These are phyloP conservation scores for Platycheirus rosarum DNA, from an alignment of 2,888 invertebrate species.

Conservation along the genomic window DNA sequence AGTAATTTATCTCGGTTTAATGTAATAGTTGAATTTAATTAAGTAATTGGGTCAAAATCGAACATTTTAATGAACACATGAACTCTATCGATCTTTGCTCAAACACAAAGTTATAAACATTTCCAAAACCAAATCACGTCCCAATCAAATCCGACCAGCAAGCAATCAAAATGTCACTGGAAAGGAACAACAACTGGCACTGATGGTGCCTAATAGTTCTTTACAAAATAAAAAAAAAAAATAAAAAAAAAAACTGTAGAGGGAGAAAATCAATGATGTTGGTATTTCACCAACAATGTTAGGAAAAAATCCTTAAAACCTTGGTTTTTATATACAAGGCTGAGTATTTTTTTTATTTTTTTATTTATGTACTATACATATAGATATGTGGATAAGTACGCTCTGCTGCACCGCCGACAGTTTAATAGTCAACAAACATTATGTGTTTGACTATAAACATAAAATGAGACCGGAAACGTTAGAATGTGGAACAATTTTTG, in stretches of 20 bases:
- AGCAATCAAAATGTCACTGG: constrained; percentile 59
- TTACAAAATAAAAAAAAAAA: constrained; percentile 9
- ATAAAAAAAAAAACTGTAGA: not conserved
- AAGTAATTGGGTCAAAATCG: constrained; percentile 36
- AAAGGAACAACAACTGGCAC: constrained; percentile 42
- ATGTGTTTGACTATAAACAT: constrained; percentile 22
- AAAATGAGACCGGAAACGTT: constrained; percentile 35
- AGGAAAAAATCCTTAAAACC: constrained; percentile 30
- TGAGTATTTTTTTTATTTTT: constrained; percentile 15
- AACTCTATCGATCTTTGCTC: constrained; percentile 39
- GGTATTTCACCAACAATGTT: constrained; percentile 28
- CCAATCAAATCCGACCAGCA: constrained; percentile 55
- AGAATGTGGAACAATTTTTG: constrained; percentile 57
- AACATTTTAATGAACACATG: constrained; percentile 36
- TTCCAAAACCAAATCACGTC: constrained; percentile 60
- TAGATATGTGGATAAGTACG: not conserved
- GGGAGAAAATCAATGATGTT: constrained; percentile 62
- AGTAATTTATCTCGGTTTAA: constrained; percentile 6
- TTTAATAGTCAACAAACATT: constrained; percentile 42
- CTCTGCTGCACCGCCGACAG: not conserved
- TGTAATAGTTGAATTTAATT: constrained; percentile 32
- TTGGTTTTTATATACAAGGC: constrained; percentile 57
- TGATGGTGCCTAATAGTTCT: constrained; percentile 60
- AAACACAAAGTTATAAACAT: constrained; percentile 23
- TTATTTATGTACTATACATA: not conserved